Conservation (phyloP, 2,113 vertebrate species). For the Tachuris rubrigastra region DNA sequence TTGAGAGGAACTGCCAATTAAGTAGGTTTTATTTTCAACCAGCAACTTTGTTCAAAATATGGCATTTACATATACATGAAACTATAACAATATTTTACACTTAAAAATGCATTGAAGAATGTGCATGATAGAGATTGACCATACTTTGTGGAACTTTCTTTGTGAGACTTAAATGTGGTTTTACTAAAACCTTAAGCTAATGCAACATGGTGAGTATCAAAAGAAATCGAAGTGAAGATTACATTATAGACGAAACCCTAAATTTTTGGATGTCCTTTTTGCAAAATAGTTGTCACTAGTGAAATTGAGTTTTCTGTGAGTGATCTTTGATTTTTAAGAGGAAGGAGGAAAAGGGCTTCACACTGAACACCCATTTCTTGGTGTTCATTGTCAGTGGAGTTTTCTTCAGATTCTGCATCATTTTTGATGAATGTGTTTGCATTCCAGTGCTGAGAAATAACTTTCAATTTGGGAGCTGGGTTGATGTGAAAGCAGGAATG, state of each 20-base stretch:
- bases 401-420: constrained; percentile 1
- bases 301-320: not conserved
- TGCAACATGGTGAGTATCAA: not conserved
- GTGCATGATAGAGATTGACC: not conserved
- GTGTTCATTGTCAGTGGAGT: not conserved
- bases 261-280: not conserved
- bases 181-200: not conserved
- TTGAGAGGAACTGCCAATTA: not conserved
- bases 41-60: not conserved
- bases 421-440: constrained; percentile 70
- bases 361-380: not conserved
- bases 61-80: not conserved
- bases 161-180: not conserved
- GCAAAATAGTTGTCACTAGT: not conserved
- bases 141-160: not conserved
- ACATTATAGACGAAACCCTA: not conserved
- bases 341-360: not conserved
- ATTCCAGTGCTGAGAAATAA: constrained; percentile 71
- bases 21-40: not conserved
- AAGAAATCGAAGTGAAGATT: not conserved
- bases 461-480: constrained; percentile 74
- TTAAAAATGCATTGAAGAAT: not conserved
- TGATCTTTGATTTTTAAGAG: not conserved
- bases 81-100: not conserved
- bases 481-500: constrained; percentile 75